Evolutionary conservation across 2,797 vertebrate species (phyloP).

Genomic region (Pelobates cultripes): DNA sequence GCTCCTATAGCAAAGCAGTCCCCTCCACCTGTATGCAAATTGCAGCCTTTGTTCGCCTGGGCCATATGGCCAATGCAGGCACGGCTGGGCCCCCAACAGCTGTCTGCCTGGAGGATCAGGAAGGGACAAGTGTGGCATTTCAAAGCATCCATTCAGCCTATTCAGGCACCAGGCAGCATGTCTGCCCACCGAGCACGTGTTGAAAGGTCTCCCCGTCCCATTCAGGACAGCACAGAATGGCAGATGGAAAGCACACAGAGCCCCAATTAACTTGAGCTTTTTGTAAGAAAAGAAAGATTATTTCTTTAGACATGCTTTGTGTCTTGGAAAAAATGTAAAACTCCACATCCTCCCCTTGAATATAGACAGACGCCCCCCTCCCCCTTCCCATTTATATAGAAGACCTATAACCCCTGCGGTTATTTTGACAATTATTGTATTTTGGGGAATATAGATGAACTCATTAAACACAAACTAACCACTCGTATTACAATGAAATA

Average conservation of each 20-base stretch:
- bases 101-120: slow-evolving; percentile 18
- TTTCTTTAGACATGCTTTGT: slow-evolving; percentile 46
- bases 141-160: slow-evolving; percentile 65
- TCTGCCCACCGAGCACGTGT: slow-evolving; percentile 17
- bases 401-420: not conserved
- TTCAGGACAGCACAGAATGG: slow-evolving; percentile 48
- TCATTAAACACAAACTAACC: not conserved
- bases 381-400: not conserved
- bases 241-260: slow-evolving; percentile 65
- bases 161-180: slow-evolving; percentile 47
- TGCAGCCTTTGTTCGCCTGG: slow-evolving; percentile 3
- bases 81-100: slow-evolving; percentile 51
- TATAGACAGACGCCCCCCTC: not conserved
- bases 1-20: slow-evolving; percentile 5
- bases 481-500: not conserved
- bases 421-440: slow-evolving; percentile 6
- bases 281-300: slow-evolving; percentile 56
- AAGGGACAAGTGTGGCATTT: slow-evolving; percentile 69
- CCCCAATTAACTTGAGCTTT: slow-evolving; percentile 44
- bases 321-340: slow-evolving; percentile 30
- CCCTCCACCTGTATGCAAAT: slow-evolving; percentile 91
- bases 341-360: not conserved
- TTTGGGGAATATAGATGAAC: not conserved
- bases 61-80: slow-evolving; percentile 74
- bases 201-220: not conserved